A percentile compares a stretch with the other conserved stretches of the same genome.
Conservation (phyloP, 2,888 invertebrate species). For the Hypercompe scribonia region DNA sequence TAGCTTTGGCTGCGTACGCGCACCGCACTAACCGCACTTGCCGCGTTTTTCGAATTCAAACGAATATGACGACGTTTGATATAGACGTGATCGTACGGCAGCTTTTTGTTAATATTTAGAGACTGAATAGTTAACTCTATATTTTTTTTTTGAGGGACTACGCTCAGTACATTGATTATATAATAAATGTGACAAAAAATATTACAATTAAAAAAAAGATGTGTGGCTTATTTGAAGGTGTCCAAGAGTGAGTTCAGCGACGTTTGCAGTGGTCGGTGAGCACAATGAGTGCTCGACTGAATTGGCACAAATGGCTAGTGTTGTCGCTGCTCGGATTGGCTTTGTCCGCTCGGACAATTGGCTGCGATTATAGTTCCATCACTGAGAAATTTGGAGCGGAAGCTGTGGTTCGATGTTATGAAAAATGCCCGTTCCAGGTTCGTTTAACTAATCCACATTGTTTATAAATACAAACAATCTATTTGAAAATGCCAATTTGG, state of each 20-base stretch:
- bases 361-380: slow-evolving; percentile 85
- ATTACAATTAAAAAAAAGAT: slow-evolving; percentile 45
- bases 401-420: slow-evolving; percentile 82
- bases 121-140: slow-evolving; percentile 16
- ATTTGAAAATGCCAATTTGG: not conserved
- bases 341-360: slow-evolving; percentile 86
- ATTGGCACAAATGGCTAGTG: slow-evolving; percentile 86
- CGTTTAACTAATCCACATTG: slow-evolving; percentile 41
- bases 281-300: slow-evolving; percentile 83
- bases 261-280: slow-evolving; percentile 61
- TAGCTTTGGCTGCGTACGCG: slow-evolving; percentile 81
- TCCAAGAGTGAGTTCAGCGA: slow-evolving; percentile 64
- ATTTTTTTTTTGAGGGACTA: slow-evolving; percentile 10
- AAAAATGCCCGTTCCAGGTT: slow-evolving; percentile 86
- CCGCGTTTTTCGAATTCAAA: slow-evolving; percentile 57
- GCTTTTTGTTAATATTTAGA: slow-evolving; percentile 30
- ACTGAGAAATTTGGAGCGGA: slow-evolving; percentile 86
- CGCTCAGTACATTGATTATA: slow-evolving; percentile 20
- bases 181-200: slow-evolving; percentile 38
- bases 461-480: slow-evolving; percentile 15
- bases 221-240: slow-evolving; percentile 66
- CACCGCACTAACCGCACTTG: slow-evolving; percentile 51
- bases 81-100: slow-evolving; percentile 44
- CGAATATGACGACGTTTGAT: slow-evolving; percentile 63
- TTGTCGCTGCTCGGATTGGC: slow-evolving; percentile 85